Evolutionary conservation across 2,797 vertebrate species (phyloP).

Genomic region (Serranus cabrilla): DNA sequence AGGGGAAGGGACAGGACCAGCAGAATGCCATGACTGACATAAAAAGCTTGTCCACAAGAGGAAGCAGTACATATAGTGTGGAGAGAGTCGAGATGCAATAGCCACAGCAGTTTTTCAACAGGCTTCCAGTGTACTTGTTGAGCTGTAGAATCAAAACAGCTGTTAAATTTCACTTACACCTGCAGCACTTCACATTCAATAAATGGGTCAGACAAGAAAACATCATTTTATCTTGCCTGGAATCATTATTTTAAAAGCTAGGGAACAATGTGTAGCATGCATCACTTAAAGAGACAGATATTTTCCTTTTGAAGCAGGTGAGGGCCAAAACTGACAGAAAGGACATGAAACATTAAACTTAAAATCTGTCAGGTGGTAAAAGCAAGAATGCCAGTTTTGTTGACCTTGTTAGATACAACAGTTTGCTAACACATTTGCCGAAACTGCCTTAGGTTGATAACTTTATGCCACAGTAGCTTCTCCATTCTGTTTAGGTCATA

Average conservation of each 20-base stretch:
- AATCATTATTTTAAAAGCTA: background rate
- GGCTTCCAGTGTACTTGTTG: conserved; percentile 15
- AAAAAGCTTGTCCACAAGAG: conserved; percentile 51
- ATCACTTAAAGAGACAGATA: background rate
- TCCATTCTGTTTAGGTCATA: background rate
- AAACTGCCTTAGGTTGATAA: too few relatives aligned
- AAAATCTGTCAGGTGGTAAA: background rate
- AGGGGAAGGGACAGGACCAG: conserved; percentile 69
- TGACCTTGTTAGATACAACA: background rate
- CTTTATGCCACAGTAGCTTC: too few relatives aligned
- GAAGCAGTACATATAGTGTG: conserved; percentile 39
- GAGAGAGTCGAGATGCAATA: conserved; percentile 34
- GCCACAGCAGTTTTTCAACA: conserved; percentile 21
- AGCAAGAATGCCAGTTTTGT: background rate
- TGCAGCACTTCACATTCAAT: background rate
- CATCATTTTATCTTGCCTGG: background rate
- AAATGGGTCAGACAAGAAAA: background rate
- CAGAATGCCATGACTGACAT: conserved; percentile 66
- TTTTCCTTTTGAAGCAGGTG: background rate
- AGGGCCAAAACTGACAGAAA: background rate
- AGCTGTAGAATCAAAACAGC: conserved; percentile 16
- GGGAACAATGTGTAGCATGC: background rate
- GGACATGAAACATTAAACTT: background rate
- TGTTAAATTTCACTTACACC: conserved; percentile 7
- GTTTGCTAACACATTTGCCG: background rate